Evolutionary conservation across 1,140 invertebrate species (phyloP).

Genomic region (Goniozus legneri): DNA sequence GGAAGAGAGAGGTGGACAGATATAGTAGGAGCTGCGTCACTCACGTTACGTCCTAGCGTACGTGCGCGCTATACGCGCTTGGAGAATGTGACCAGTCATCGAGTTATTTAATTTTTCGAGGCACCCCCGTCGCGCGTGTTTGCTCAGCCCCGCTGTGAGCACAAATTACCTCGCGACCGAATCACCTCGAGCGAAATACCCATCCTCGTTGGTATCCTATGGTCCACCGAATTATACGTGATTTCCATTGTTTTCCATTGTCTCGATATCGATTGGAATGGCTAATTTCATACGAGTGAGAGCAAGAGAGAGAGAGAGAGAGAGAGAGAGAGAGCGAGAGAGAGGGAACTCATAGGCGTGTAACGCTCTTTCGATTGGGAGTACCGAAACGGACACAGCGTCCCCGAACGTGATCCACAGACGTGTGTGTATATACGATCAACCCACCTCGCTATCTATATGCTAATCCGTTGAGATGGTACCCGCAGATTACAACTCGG

Average conservation of each 20-base stretch:
- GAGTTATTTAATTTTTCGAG: constrained; percentile 59
- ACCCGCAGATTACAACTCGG: constrained; percentile 53
- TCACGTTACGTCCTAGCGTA: too few species aligned
- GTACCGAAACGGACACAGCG: constrained; percentile 38
- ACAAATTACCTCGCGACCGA: constrained; percentile 62
- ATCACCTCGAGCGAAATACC: constrained; percentile 36
- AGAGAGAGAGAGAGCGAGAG: too few species aligned
- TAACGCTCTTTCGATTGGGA: too few species aligned
- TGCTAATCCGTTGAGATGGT: constrained; percentile 57
- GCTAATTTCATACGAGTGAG: too few species aligned
- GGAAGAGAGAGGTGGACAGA: constrained; percentile 10
- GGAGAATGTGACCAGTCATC: constrained; percentile 62
- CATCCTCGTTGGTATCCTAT: constrained; percentile 4
- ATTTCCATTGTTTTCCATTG: too few species aligned
- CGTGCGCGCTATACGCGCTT: constrained; percentile 15
- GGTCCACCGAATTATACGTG: too few species aligned
- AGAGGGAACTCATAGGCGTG: too few species aligned
- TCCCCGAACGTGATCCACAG: constrained; percentile 34
- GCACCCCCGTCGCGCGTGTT: constrained; percentile 56
- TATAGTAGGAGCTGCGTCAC: background rate
- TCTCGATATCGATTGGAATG: too few species aligned
- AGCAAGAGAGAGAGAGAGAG: too few species aligned
- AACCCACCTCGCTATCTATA: constrained; percentile 53
- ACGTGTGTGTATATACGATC: constrained; percentile 37
- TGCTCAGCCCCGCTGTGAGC: constrained; percentile 63